These are phyloP conservation scores for Phyllotis vaccarum DNA, from an alignment of 2,797 vertebrate species.

Conservation along the genomic window DNA sequence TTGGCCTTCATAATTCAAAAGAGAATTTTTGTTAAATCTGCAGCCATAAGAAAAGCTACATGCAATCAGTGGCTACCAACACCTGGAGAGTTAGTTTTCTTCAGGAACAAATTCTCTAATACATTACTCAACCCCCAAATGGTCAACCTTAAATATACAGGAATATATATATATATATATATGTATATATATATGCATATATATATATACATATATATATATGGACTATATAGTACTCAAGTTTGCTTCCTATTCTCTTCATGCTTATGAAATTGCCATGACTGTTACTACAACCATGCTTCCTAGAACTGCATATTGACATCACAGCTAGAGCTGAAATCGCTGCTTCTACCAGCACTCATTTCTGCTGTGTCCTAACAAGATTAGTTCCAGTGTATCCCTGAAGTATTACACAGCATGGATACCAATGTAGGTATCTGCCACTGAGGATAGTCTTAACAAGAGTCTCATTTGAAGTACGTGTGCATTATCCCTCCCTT, in stretches of 20 bases:
- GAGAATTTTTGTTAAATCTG: not conserved
- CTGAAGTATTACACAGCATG: not conserved
- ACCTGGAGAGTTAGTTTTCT: not conserved
- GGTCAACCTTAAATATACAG: not conserved
- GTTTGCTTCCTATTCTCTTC: not conserved
- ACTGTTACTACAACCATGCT: not conserved
- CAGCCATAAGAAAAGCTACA: not conserved
- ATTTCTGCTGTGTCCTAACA: not conserved
- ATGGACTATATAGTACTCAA: too few relatives aligned
- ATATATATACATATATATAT: too few relatives aligned
- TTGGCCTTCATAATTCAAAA: too few relatives aligned
- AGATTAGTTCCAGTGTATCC: not conserved
- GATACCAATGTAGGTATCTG: not conserved
- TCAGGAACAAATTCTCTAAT: not conserved
- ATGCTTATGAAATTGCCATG: not conserved
- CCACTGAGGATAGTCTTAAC: too few relatives aligned
- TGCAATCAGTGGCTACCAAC: not conserved
- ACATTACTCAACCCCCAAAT: not conserved
- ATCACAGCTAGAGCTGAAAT: not conserved
- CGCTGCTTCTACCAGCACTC: not conserved
- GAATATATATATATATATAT: too few relatives aligned
- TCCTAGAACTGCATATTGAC: not conserved
- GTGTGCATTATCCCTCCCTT: rapidly evolving
- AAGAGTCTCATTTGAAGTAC: not conserved
- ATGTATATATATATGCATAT: too few relatives aligned